These are phyloP conservation scores for Drosophila lini DNA, from an alignment of 1,140 invertebrate species.

Conservation along the genomic window DNA sequence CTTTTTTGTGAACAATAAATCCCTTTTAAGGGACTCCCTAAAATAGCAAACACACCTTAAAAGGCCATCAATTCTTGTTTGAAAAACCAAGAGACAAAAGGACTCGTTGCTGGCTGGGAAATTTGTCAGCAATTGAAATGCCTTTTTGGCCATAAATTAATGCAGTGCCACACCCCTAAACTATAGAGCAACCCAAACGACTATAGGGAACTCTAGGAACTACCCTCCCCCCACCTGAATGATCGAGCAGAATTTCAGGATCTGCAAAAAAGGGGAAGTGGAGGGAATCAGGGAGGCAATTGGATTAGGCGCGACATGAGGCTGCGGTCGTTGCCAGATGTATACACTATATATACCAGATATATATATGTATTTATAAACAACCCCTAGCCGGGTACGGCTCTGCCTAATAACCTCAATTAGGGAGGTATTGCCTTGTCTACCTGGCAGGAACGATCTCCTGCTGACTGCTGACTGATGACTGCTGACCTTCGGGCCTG, in stretches of 20 bases:
- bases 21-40: not conserved
- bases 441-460: slow-evolving; percentile 53
- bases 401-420: slow-evolving; percentile 70
- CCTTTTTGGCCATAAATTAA: slow-evolving; percentile 62
- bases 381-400: slow-evolving; percentile 24
- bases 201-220: not conserved
- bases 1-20: slow-evolving; percentile 5
- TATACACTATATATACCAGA: not conserved
- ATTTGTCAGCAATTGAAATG: slow-evolving; percentile 67
- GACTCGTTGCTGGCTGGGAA: slow-evolving; percentile 25
- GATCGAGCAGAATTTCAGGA: slow-evolving; percentile 30
- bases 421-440: slow-evolving; percentile 50
- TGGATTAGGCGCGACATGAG: slow-evolving; percentile 64
- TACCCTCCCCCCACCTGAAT: slow-evolving; percentile 1
- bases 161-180: slow-evolving; percentile 56
- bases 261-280: slow-evolving; percentile 13
- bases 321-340: slow-evolving; percentile 44
- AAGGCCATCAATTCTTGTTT: slow-evolving; percentile 21
- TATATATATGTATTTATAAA: slow-evolving; percentile 1
- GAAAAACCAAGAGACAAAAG: slow-evolving; percentile 4
- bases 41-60: slow-evolving; percentile 12
- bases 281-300: slow-evolving; percentile 44
- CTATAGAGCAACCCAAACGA: not conserved
- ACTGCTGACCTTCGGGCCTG: slow-evolving; percentile 64
- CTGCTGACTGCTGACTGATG: slow-evolving; percentile 33